Base-by-base conservation (phyloP, 2,888 invertebrate genomes). In the Drepanosiphum platanoidis region DNA sequence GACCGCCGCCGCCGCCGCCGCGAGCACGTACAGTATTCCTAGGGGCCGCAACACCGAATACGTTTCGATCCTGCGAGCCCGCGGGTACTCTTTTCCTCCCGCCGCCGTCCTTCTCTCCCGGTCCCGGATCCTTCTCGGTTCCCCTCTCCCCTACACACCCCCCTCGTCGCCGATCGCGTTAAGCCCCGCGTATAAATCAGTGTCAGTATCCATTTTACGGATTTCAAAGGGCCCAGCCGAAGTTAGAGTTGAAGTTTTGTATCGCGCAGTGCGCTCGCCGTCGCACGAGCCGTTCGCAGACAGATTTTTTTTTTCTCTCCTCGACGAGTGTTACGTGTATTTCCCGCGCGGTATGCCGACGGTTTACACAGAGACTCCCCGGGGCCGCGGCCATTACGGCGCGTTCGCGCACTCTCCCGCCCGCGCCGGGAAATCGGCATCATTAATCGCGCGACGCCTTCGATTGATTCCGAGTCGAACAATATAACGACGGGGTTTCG, bases 361-460 rank as follows among this genome's bases (percentile, higher is more conserved):
- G n/a, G n/a, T n/a, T n/a, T n/a, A n/a, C n/a, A n/a, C n/a, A n/a
- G n/a, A n/a, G 83, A 46, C 83, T 66, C 75, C 83, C 83, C 36
- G 83, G 75, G 36, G 75, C 27, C 39, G 36, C 30, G 15, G 52
- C 83, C 83, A 66, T 83, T 83, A 84, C 74, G 22, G 75, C 61
- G 30, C 61, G 30, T 64, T 42, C 34, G 32, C 7, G 46, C 30
- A 42, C 81, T 34, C 68, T 68, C 39, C 71, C 58, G 1, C 13
- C 66, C 30, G n/a, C 18, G 18, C 52, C n/a, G 13, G 66, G 46
- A 66, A 84, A 84, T 84, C 84, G 84, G 39, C 66, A 70, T 84
- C 77, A 84, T 84, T 84, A 84, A 84, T 84, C 84, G 83, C 83
- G 71, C 79, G 34, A 68, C 27, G 79, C 70, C 39, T 82, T 82